Base-by-base conservation (phyloP, 2,888 invertebrate genomes). In the Odontothrips loti region DNA sequence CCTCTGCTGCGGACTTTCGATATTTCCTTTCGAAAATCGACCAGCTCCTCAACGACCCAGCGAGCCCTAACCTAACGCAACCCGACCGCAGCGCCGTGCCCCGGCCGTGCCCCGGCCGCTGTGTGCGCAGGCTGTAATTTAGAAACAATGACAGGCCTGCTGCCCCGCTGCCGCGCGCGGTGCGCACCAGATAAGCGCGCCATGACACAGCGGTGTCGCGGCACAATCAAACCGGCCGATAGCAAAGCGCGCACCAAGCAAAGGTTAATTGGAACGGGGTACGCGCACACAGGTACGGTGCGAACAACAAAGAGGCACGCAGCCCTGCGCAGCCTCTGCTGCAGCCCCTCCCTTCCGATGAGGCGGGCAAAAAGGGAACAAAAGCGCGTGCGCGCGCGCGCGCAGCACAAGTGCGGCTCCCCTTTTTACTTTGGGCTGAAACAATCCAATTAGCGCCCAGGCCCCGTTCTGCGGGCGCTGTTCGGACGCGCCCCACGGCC, bases 211-310 rank as follows among this genome's bases (percentile, higher is more conserved):
- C 58, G n/a, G 58, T 58, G 58, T 58, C 58, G 58, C 58, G 15
- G 58, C 15, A 58, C 58, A 58, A 58, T 58, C 58, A 58, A 58
- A 58, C 58, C 34, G 34, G 34, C 34, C 58, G 58, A 58, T 58
- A 58, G 58, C 34, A 43, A 43, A 43, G 34, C 34, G 34, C 34
- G 34, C 34, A 43, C 58, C 58, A 15, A 58, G 58, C 58, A 17
- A 58, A 58, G 58, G 58, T 58, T 58, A 58, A 58, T 58, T 58
- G 58, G 58, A 58, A 58, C 58, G 58, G 58, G n/a, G 58, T 58
- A 58, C 58, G 34, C 34, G 34, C 34, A 6, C 34, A 6, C 34
- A 43, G 34, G 58, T n/a, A 58, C 58, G n/a, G n/a, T 6, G 58
- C 58, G 58, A 17, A 17, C 58, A 58, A 58, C 58, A 58, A 58